Percentiles rank a stretch among this genome's conserved stretches.
These are phyloP conservation scores for Lucilia cuprina DNA, from an alignment of 1,140 invertebrate genomes.

Conservation along the genomic window DNA sequence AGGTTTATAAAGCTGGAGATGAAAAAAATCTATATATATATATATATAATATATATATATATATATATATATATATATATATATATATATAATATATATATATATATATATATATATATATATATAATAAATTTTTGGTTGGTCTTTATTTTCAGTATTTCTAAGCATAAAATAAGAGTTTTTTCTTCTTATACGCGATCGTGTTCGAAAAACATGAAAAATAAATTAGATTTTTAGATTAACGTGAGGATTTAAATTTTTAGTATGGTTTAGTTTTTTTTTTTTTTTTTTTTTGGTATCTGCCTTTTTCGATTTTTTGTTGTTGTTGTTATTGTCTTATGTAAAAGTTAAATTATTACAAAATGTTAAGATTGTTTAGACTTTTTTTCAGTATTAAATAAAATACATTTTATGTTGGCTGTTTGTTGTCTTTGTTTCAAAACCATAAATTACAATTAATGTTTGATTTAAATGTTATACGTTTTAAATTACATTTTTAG, in stretches of 20 bases:
- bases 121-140: background rate
- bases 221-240: conserved; percentile 35
- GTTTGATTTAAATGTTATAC: conserved; percentile 31
- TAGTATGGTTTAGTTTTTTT: background rate
- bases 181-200: conserved; percentile 9
- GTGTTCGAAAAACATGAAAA: conserved; percentile 32
- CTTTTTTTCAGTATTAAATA: background rate
- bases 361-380: conserved; percentile 22
- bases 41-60: too few relatives aligned
- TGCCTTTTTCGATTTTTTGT: conserved; percentile 2
- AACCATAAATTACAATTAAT: conserved; percentile 35
- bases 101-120: too few relatives aligned
- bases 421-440: conserved; percentile 3
- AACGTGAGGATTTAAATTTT: conserved; percentile 32
- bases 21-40: background rate
- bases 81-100: too few relatives aligned
- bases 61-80: too few relatives aligned
- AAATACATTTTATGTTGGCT: background rate
- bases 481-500: conserved; percentile 30
- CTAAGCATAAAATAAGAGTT: background rate
- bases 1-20: conserved; percentile 14
- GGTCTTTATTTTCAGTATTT: background rate
- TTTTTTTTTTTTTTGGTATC: background rate
- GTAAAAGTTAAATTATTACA: conserved; percentile 33
- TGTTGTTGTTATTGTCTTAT: background rate